phyloP scores from a whole-genome alignment of 35 echinoderm and acorn worm species.

The Diadema setosum region DNA sequence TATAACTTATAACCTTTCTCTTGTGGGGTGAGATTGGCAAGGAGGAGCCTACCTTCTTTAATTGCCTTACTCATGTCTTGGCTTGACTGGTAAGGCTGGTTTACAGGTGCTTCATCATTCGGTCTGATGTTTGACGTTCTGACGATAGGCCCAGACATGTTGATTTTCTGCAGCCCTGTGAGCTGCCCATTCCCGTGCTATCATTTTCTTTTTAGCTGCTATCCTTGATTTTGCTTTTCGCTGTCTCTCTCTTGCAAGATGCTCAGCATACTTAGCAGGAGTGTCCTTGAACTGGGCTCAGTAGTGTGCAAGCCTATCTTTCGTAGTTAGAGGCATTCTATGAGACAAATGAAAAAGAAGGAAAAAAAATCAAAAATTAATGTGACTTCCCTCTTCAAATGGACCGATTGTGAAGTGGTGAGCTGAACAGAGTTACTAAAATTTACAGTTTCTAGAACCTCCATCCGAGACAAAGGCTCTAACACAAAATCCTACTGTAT shows the following conservation, averaged over 20 bases:
- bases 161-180: no score
- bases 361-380: neutral
- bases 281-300: slow-evolving; percentile 1
- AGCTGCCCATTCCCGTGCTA: no score
- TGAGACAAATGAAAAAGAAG: neutral
- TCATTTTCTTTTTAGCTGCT: neutral
- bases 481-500: neutral
- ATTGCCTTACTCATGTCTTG: no score
- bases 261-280: neutral
- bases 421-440: neutral
- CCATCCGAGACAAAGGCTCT: slow-evolving; percentile 27
- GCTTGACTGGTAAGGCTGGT: no score
- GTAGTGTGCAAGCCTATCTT: slow-evolving; percentile 14
- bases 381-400: neutral
- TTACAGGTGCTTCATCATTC: no score
- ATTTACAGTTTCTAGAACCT: slow-evolving; percentile 28
- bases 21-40: no score
- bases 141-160: no score
- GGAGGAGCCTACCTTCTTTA: no score
- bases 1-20: no score
- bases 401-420: neutral
- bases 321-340: no score
- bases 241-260: neutral
- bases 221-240: neutral
- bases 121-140: no score